phyloP scores from a whole-genome alignment of 2,113 vertebrate species.

The Pipra filicauda region DNA sequence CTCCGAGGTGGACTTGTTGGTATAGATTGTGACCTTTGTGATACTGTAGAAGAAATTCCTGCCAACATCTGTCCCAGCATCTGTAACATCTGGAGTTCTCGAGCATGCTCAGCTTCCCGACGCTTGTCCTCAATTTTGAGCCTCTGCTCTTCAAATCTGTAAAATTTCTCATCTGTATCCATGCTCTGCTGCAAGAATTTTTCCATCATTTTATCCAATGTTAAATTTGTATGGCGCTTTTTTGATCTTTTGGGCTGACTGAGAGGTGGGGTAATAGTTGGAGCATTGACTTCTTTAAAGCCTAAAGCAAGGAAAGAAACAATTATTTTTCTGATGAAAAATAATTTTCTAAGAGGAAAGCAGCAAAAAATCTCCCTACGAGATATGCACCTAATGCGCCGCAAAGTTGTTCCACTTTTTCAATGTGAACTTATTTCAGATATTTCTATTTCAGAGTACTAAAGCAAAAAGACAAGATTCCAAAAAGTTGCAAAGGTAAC shows the following conservation, averaged over 20 bases:
- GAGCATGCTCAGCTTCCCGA: constrained; percentile 82
- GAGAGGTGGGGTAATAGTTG: constrained; percentile 67
- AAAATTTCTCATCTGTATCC: constrained; percentile 85
- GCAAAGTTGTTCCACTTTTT: neutral
- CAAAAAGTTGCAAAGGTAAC: neutral
- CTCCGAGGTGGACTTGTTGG: constrained; percentile 58
- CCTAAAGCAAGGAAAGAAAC: constrained; percentile 51
- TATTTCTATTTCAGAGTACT: neutral
- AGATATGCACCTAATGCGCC: accelerated
- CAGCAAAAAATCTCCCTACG: neutral
- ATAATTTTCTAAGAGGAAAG: neutral
- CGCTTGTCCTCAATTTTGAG: constrained; percentile 85
- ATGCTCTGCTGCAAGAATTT: constrained; percentile 88
- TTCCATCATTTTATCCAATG: constrained; percentile 89
- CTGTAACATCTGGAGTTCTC: constrained; percentile 90
- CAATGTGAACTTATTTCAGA: neutral
- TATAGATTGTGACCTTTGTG: constrained; percentile 59
- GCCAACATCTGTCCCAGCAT: constrained; percentile 90
- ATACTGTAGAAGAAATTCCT: constrained; percentile 74
- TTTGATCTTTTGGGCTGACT: constrained; percentile 77
- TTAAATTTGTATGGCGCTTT: constrained; percentile 79
- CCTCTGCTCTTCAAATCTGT: constrained; percentile 85
- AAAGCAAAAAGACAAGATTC: neutral
- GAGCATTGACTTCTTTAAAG: constrained; percentile 68
- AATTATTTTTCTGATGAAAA: neutral